Evolutionary conservation across 2,113 vertebrate genomes (phyloP), one percentile per base, ranked within the genome.

Genomic region (Neolamprologus devosi): DNA sequence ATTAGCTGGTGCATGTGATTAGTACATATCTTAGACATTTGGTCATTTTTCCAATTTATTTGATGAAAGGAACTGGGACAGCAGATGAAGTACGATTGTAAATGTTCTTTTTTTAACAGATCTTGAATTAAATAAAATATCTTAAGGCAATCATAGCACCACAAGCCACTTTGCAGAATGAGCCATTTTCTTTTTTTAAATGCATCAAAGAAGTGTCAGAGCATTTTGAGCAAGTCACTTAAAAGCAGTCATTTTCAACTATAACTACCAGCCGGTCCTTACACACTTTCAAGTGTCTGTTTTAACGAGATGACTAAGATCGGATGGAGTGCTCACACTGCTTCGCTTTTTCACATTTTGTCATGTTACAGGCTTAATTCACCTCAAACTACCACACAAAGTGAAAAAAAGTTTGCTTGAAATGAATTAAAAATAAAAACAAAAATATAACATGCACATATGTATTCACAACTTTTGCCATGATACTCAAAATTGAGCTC

Each of bases 381-480:
- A 37, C 60, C 60, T 37, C 60, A 65, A 65, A 65, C 6, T 37
- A 35, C 60, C 33, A 65, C 33, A 65, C 60, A 65, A 65, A 37
- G 60, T 2, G 10, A 17, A 1, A 37, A 63, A 37, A 65, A 1
- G 33, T 63, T 63, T 1, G 4, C 58, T 63, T 63, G 16, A 63
- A n/a, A 63, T 63, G 9, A n/a, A 63, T 35, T 63, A 12, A 63
- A 63, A 12, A 65, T 12, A 65, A 65, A 65, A 65, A 35, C 2
- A 65, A 8, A 35, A 65, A 37, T 65, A 65, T 65, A 65, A 37
- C 6, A 65, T 37, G 30, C 28, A 65, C 30, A 65, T n/a, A n/a
- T 12, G 30, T 65, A 65, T 37, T 37, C 30, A 65, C 6, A 0
- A 3, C 30, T 37, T 65, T 65, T 65, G 10, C 30, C 10, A 65